A percentile compares a stretch with the other conserved stretches of the same genome.
Evolutionary conservation across 2,888 invertebrate species (phyloP).

Genomic region (Lycaena phlaeas): DNA sequence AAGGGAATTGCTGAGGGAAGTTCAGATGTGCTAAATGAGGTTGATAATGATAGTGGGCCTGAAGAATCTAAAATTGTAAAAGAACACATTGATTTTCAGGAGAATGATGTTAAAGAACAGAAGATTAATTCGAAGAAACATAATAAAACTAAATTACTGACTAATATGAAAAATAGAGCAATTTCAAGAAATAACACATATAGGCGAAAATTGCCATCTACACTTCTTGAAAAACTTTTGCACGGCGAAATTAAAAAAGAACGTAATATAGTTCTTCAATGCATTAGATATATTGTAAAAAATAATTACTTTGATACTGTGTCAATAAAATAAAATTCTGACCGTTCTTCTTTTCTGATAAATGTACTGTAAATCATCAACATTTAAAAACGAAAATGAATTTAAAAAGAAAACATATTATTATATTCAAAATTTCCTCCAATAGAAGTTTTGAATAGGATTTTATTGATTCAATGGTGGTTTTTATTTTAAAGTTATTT

Average conservation of each 20-base stretch:
- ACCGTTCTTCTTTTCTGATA: too few relatives aligned
- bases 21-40: slow-evolving; percentile 16
- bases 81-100: slow-evolving; percentile 12
- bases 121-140: too few relatives aligned
- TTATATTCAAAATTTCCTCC: too few relatives aligned
- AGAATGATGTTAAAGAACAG: slow-evolving; percentile 7
- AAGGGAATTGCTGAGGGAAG: too few relatives aligned
- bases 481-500: too few relatives aligned
- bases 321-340: too few relatives aligned
- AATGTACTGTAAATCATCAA: not conserved
- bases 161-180: slow-evolving; percentile 19
- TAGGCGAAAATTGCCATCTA: slow-evolving; percentile 52
- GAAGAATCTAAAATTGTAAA: slow-evolving; percentile 55
- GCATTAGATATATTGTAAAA: slow-evolving; percentile 83
- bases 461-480: too few relatives aligned
- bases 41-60: slow-evolving; percentile 60
- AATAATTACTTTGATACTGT: slow-evolving; percentile 87
- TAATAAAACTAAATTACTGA: slow-evolving; percentile 19
- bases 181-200: slow-evolving; percentile 17
- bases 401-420: too few relatives aligned
- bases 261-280: slow-evolving; percentile 89
- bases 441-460: too few relatives aligned
- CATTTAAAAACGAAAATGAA: slow-evolving; percentile 12
- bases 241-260: slow-evolving; percentile 87
- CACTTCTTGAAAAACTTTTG: slow-evolving; percentile 80